These are phyloP conservation scores for Peromyscus eremicus DNA, from an alignment of 2,797 vertebrate genomes.

Conservation along the genomic window DNA sequence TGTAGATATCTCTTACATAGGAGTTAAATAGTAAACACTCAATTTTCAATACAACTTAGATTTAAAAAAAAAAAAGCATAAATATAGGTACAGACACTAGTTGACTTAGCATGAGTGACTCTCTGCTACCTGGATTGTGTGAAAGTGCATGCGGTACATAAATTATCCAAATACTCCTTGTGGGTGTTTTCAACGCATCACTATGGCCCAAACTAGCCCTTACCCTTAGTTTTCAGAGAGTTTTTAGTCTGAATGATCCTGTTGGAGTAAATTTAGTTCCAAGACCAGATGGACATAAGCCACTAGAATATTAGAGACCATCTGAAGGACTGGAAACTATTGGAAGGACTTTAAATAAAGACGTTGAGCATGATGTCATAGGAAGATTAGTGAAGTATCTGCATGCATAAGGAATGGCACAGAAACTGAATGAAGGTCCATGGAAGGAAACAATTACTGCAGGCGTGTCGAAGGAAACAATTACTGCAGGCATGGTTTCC, in stretches of 20 bases:
- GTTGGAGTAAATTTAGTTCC: background rate
- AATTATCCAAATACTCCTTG: background rate
- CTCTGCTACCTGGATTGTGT: background rate
- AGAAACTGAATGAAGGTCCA: conserved; percentile 15
- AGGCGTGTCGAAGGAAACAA: conserved; percentile 2
- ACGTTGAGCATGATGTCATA: conserved; percentile 44
- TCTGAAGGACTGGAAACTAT: conserved; percentile 39
- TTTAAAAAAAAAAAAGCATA: background rate
- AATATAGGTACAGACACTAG: background rate
- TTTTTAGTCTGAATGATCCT: background rate
- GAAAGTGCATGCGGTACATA: background rate
- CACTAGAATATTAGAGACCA: conserved; percentile 9
- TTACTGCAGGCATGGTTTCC: conserved; percentile 30
- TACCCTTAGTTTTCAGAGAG: background rate
- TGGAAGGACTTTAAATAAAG: conserved; percentile 45
- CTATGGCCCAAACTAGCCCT: background rate
- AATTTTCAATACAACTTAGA: background rate
- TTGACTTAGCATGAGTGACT: background rate
- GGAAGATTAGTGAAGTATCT: conserved; percentile 36
- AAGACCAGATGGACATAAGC: background rate
- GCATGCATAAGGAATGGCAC: conserved; percentile 20
- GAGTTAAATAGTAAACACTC: background rate
- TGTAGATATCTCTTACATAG: background rate
- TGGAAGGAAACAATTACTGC: background rate
- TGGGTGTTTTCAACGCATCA: background rate